These are phyloP conservation scores for Machimus atricapillus DNA, from an alignment of 2,888 invertebrate genomes.

Conservation along the genomic window DNA sequence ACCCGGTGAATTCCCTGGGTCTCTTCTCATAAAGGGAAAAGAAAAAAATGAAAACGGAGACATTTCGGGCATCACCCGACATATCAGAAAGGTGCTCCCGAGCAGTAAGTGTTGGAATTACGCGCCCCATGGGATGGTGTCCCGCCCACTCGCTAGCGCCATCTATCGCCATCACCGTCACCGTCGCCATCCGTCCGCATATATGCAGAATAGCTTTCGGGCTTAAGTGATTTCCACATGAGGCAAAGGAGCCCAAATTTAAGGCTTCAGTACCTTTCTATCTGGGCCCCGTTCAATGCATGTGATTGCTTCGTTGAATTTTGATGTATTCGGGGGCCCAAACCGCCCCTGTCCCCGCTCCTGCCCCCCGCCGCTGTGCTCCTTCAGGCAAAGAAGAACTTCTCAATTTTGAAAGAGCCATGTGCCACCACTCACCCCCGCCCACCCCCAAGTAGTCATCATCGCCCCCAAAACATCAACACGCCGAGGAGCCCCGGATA, in stretches of 20 bases:
- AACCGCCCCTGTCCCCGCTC: not conserved
- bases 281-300: constrained; percentile 15
- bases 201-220: constrained; percentile 37
- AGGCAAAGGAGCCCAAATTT: constrained; percentile 33
- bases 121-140: not conserved
- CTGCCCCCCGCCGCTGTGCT: not conserved
- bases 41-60: not conserved
- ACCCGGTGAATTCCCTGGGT: not conserved
- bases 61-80: constrained; percentile 35
- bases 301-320: constrained; percentile 40
- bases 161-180: not conserved
- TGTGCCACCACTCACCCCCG: not conserved
- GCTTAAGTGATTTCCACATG: constrained; percentile 39
- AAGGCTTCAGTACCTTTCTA: constrained; percentile 35
- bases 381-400: not conserved
- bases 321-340: constrained; percentile 28
- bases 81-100: not conserved
- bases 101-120: constrained; percentile 21
- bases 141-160: not conserved
- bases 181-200: constrained; percentile 28
- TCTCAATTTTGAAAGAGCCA: constrained; percentile 28
- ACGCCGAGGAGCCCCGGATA: not conserved
- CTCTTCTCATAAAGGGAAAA: not conserved
- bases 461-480: constrained; percentile 2
- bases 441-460: not conserved